Percentiles rank a stretch among this genome's conserved stretches.
phyloP scores from a whole-genome alignment of 2,113 vertebrate species.

The Rhegmatorhina hoffmannsi region DNA sequence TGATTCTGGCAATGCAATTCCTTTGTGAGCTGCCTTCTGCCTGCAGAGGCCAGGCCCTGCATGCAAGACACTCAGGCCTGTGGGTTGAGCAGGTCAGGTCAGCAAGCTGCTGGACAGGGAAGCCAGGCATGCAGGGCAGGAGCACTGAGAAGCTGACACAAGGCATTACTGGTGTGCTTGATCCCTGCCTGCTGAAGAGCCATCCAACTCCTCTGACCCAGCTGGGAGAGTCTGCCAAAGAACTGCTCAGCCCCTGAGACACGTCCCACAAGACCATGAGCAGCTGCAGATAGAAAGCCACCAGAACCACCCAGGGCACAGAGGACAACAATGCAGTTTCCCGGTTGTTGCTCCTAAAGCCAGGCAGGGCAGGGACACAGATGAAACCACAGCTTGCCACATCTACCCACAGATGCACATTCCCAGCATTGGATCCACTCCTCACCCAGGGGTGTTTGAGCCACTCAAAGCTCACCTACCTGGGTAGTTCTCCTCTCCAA shows the following conservation, averaged over 20 bases:
- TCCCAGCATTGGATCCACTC: accelerated
- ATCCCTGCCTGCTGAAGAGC: not conserved
- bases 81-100: not conserved
- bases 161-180: accelerated
- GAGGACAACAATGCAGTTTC: not conserved
- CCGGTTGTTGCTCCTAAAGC: not conserved
- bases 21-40: not conserved
- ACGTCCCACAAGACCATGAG: accelerated
- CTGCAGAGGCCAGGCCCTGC: not conserved
- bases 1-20: not conserved
- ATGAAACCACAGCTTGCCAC: not conserved
- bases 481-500: not conserved
- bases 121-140: not conserved
- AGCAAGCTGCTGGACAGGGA: not conserved
- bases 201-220: not conserved
- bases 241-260: not conserved
- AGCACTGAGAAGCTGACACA: accelerated
- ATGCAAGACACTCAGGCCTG: not conserved
- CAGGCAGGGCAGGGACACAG: not conserved
- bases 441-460: not conserved
- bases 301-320: not conserved
- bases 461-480: not conserved
- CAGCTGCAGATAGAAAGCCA: not conserved
- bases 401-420: not conserved
- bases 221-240: not conserved